Base-by-base conservation (phyloP, 1,140 invertebrate genomes). In the Drosophila pseudoananassae region DNA sequence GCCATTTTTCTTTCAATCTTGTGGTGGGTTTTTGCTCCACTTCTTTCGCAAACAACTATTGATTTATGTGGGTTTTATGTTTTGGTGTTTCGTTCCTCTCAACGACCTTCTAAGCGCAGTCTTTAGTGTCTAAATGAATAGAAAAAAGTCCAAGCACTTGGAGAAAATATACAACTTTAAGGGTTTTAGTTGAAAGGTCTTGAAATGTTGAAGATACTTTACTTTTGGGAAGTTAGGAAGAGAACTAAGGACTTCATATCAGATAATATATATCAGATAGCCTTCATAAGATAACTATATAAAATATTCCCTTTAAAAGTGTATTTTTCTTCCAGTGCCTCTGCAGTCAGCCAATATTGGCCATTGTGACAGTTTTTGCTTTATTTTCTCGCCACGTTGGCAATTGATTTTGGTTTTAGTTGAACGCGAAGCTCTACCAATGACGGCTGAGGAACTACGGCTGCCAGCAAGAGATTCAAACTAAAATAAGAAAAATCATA, bases 321-420 rank as follows among this genome's bases (percentile, higher is more conserved):
- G 0, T 7, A 46, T 23, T 20, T 53, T 49, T 29, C 36, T 27
- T 15, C 9, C 29, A 38, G 52, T 73, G 58, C 38, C 1, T 12
- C 29, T 7, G 27, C 25, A 20, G 15, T 46, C 29, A 17, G 27
- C 33, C 31, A n/a, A n/a, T 57, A 15, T 6, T 68, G 43, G 31
- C 31, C 65, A 68, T 68, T 73, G 57, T 72, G 68, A 72, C 70
- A 73, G 66, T 71, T 73, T 60, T 73, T 14, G 25, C 36, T 71
- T 54, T 47, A 38, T 61, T 55, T 53, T 55, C 36, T 25, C 12
- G 9, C 14, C 25, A 27, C 40, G 38, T 53, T 53, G 31, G 40
- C 69, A 81, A 85, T 85, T 87, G 82, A 81, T 85, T 85, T 87
- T 38, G 61, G 81, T 87, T 87, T 87, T 43, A 77, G 81, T 85